phyloP scores from a whole-genome alignment of 2,113 vertebrate genomes.

The Trematomus loennbergii region DNA sequence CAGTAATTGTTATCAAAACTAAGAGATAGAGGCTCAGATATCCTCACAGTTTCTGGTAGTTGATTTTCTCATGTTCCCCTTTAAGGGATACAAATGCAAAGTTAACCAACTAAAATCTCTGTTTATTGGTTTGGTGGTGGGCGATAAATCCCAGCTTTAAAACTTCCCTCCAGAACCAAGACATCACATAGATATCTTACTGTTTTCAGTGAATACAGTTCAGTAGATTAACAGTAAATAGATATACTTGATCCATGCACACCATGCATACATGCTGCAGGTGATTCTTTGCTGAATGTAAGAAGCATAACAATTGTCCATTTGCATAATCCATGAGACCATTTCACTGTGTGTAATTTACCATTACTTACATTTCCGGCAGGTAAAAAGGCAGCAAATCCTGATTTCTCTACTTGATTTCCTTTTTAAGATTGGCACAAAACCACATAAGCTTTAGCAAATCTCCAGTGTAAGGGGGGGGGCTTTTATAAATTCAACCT shows the following conservation, averaged over 20 bases:
- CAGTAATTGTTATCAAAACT: no score
- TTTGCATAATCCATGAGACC: slow-evolving; percentile 17
- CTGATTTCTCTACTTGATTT: slow-evolving; percentile 35
- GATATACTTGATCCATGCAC: not conserved
- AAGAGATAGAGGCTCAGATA: no score
- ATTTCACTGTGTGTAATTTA: slow-evolving; percentile 25
- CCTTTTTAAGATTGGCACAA: slow-evolving; percentile 18
- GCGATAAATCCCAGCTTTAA: not conserved
- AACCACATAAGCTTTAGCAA: slow-evolving; percentile 14
- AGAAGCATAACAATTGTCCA: slow-evolving; percentile 11
- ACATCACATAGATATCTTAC: not conserved
- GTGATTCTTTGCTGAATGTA: not conserved
- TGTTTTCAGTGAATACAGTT: not conserved
- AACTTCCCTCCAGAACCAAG: not conserved
- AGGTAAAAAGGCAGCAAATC: slow-evolving; percentile 42
- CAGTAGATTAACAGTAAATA: not conserved
- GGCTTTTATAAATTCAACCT: slow-evolving; percentile 2
- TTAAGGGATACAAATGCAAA: no score
- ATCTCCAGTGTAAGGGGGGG: not conserved
- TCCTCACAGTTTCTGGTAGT: not conserved
- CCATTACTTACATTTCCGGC: slow-evolving; percentile 25
- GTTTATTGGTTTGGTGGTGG: no score
- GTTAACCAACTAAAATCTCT: no score
- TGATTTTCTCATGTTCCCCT: not conserved
- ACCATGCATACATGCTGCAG: not conserved